Base-by-base conservation (phyloP, 2,797 vertebrate genomes). In the Adelosebastes latens region DNA sequence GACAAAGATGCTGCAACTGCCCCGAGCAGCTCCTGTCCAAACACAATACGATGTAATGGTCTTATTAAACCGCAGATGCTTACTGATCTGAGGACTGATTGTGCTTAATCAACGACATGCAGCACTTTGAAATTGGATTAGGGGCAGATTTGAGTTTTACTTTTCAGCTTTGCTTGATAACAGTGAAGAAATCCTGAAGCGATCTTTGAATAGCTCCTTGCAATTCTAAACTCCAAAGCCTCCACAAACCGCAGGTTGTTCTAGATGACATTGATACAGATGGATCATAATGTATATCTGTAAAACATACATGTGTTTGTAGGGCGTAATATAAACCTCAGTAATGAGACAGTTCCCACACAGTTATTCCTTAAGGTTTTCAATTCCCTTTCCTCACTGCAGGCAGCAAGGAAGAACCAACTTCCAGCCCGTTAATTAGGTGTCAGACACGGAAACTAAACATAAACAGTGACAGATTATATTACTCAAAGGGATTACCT, bases 391-490 rank as follows among this genome's bases (percentile, higher is more conserved):
- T 88, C 79, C 81, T 78, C 81, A 80, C 87, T 77, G 84, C 82
- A 84, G 85, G 84, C 85, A 80, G 88, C 84, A 89, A 90, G 86
- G 87, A 90, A 83, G 69, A 91, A 93, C 80, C 20, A 62, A 92
- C 86, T 94, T 93, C 88, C 87, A 90, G 90, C 87, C 90, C 62
- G 87, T 92, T 96, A 96, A 96, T 96, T 94, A 94, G 94, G 91
- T 95, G 94, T 94, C 94, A 95, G 88, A 94, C 93, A 92, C 63
- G 32, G 83, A 92, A 92, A 93, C 88, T 88, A 94, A 94, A 94
- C 92, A 94, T 89, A 94, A 91, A 93, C 91, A 94, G 80, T 89
- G 91, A 93, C 93, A 95, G 89, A 92, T 90, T 89, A 85, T 88
- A 84, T 90, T 91, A 89, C 94, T 92, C 92, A 83, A 83, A 84